Evolutionary conservation across 30 jellyfish, hydroid and myxozoan species (phyloP), one percentile per base, ranked within the genome.

Genomic region (Pelagia noctiluca): DNA sequence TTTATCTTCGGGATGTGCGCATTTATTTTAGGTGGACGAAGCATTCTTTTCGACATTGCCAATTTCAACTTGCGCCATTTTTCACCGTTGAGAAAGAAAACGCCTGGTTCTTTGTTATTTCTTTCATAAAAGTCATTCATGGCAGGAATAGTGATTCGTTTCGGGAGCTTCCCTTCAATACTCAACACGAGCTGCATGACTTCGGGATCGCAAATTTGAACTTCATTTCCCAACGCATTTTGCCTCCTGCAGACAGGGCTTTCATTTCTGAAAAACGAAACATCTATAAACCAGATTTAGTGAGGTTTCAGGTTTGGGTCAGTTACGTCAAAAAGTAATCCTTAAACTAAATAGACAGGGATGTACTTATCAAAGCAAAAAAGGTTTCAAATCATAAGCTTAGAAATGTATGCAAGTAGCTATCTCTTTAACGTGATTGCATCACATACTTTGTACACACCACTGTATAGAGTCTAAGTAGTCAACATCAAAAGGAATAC

Each of bases 1-100:
- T 72, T 70, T 3, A 88, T 60, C 37, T 83, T 79, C 3, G 92
- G 89, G 16, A 80, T 79, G 37, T 88, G 80, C 60, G 33, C 77
- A 49, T 37, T 77, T 1, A 88, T 70, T 5, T 77, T 33, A 12
- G 85, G 84, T 0, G 96, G 96, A 8, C 88, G 90, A 68, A 88
- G 65, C 96, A 88, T 88, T 57, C 50, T 68, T 31, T 78, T 50
- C 25, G 91, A 24, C 82, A 88, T 29, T n/a, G 71, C 30, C 24
- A 22, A 54, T 31, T 72, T 70, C 71, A 61, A 88, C 70, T 78
- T 88, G 12, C 70, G 75, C 96, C 96, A 88, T 33, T 77, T 62
- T 35, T 63, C 81, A 8, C 92, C 97, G 52, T 88, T 80, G 53
- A 70, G 61, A 42, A 88, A 88, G 76, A 88, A 88, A 13, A 88